Percentiles rank a stretch among this genome's conserved stretches.
Conservation (phyloP, 2,888 invertebrate species). For the Mellilla xanthometata region DNA sequence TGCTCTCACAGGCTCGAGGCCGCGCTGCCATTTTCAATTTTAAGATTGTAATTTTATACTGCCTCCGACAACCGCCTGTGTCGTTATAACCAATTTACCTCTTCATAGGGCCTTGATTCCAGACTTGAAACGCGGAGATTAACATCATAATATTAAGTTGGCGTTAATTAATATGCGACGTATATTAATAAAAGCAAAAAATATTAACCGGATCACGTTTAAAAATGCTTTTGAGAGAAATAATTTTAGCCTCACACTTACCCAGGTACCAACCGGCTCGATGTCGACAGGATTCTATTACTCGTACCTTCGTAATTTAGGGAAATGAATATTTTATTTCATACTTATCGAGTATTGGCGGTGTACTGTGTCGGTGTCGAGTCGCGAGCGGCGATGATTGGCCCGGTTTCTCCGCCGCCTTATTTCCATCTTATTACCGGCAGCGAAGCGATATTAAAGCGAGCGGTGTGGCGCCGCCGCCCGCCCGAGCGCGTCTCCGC, state of each 20-base stretch:
- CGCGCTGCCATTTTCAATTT: constrained; percentile 36
- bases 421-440: constrained; percentile 82
- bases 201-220: neutral
- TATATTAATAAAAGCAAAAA: neutral
- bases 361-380: constrained; percentile 52
- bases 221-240: neutral
- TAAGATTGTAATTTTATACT: constrained; percentile 35
- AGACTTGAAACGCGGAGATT: constrained; percentile 19
- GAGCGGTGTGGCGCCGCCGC: constrained; percentile 54
- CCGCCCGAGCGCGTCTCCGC: constrained; percentile 62
- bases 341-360: constrained; percentile 41
- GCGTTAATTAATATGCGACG: neutral
- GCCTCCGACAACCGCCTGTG: constrained; percentile 29
- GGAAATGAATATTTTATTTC: constrained; percentile 34
- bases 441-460: constrained; percentile 77
- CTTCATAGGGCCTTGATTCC: constrained; percentile 28
- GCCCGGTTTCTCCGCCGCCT: constrained; percentile 74
- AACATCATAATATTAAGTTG: constrained; percentile 4
- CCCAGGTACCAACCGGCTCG: constrained; percentile 1
- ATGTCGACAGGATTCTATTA: constrained; percentile 21
- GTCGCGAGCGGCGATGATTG: constrained; percentile 73
- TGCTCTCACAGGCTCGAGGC: constrained; percentile 32
- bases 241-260: neutral
- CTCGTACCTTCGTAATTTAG: constrained; percentile 26
- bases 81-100: constrained; percentile 34